Evolutionary conservation across 2,113 vertebrate genomes (phyloP).

Genomic region (Meleagris gallopavo): DNA sequence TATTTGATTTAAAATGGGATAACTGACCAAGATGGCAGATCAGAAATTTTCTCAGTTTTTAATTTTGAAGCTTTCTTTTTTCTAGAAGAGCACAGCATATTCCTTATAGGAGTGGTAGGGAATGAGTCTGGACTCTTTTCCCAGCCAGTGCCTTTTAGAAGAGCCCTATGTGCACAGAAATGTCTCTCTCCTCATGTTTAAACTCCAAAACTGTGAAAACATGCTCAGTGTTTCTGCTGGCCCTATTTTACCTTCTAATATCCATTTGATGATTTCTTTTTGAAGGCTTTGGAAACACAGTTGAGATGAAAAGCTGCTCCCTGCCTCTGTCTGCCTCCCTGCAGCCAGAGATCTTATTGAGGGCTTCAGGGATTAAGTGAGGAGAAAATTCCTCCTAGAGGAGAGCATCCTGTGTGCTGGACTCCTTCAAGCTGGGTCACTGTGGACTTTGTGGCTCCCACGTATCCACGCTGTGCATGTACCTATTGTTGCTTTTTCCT

Average conservation of each 20-base stretch:
- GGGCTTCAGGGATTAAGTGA: background rate
- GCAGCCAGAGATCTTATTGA: background rate
- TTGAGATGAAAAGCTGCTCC: constrained; percentile 23
- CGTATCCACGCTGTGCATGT: background rate
- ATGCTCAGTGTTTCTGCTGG: background rate
- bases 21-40: background rate
- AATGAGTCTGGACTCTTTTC: background rate
- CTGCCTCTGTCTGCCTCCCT: background rate
- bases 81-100: background rate
- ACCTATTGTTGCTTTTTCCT: background rate
- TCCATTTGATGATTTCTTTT: background rate
- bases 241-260: constrained; percentile 1
- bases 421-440: background rate
- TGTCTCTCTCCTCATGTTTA: background rate
- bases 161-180: background rate
- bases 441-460: background rate
- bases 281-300: background rate
- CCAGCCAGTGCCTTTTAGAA: background rate
- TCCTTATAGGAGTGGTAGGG: background rate
- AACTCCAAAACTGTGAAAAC: background rate
- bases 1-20: constrained; percentile 13
- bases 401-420: background rate
- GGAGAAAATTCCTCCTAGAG: background rate
- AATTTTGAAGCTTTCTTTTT: background rate
- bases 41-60: background rate